These are phyloP conservation scores for Andrena praecox DNA, from an alignment of 2,888 invertebrate genomes.

Conservation along the genomic window DNA sequence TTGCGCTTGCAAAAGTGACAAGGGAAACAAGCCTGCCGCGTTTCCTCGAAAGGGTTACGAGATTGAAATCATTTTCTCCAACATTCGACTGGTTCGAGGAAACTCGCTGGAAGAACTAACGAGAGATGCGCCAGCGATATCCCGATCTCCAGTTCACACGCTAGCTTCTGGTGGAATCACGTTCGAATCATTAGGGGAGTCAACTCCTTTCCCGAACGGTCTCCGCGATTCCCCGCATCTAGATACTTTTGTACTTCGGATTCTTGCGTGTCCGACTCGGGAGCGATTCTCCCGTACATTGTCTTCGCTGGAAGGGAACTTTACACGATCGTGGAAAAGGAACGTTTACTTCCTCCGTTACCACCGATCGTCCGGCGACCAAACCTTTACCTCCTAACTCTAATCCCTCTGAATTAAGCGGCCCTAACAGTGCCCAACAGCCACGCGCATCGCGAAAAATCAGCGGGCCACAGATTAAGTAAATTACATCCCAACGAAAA, in stretches of 20 bases:
- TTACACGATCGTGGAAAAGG: slow-evolving; percentile 17
- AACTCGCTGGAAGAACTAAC: slow-evolving; percentile 3
- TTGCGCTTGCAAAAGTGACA: too few relatives aligned
- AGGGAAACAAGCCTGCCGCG: too few relatives aligned
- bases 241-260: slow-evolving; percentile 29
- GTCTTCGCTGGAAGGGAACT: slow-evolving; percentile 2
- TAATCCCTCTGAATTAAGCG: too few relatives aligned
- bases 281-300: slow-evolving; percentile 23
- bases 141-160: slow-evolving; percentile 15
- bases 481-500: too few relatives aligned
- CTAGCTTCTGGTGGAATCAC: slow-evolving; percentile 36
- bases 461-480: too few relatives aligned
- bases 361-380: neutral
- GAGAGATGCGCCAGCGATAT: slow-evolving; percentile 12
- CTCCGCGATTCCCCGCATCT: slow-evolving; percentile 22
- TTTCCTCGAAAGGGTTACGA: neutral
- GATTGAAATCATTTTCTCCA: slow-evolving; percentile 1
- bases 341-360: neutral
- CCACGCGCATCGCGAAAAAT: too few relatives aligned
- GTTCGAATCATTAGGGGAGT: slow-evolving; percentile 32
- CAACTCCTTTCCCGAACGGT: slow-evolving; percentile 9
- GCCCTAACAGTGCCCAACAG: too few relatives aligned
- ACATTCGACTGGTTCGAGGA: neutral
- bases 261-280: slow-evolving; percentile 14
- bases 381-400: too few relatives aligned